Evolutionary conservation across 2,888 invertebrate species (phyloP).

Genomic region (Heliconius hortense): DNA sequence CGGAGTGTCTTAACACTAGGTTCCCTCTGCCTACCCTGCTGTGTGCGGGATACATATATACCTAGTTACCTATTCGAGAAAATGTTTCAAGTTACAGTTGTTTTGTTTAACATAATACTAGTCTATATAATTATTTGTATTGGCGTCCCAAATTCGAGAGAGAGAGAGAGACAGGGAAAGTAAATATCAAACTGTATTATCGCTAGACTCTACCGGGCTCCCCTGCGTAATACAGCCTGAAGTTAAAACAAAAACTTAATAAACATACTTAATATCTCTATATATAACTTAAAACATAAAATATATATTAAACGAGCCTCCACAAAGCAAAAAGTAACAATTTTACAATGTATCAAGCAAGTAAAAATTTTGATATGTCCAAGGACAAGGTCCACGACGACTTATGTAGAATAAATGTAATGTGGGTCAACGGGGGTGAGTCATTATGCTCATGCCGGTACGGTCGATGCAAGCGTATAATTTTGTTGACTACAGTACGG

Average conservation of each 20-base stretch:
- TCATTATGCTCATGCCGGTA: conserved; percentile 30
- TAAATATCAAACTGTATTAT: no score
- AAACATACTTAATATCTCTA: no score
- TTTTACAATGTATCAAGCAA: neutral
- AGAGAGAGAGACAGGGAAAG: no score
- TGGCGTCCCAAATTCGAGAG: neutral
- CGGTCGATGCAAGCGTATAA: conserved; percentile 19
- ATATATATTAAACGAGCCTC: neutral
- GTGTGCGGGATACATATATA: no score
- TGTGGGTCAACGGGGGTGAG: conserved; percentile 40
- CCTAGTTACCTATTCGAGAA: neutral
- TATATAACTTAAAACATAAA: neutral
- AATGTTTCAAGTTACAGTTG: neutral
- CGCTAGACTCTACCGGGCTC: no score
- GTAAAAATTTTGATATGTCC: conserved; percentile 6
- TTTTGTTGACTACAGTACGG: conserved; percentile 44
- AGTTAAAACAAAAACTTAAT: no score
- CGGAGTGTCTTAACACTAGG: no score
- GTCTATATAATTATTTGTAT: neutral
- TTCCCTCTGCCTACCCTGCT: no score
- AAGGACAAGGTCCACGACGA: conserved; percentile 21
- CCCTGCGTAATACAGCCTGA: no score
- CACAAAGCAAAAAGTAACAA: neutral
- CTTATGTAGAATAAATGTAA: conserved; percentile 18
- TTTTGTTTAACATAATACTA: neutral